Evolutionary conservation across 2,888 invertebrate species (phyloP).

Genomic region (Hirudinaria manillensis): DNA sequence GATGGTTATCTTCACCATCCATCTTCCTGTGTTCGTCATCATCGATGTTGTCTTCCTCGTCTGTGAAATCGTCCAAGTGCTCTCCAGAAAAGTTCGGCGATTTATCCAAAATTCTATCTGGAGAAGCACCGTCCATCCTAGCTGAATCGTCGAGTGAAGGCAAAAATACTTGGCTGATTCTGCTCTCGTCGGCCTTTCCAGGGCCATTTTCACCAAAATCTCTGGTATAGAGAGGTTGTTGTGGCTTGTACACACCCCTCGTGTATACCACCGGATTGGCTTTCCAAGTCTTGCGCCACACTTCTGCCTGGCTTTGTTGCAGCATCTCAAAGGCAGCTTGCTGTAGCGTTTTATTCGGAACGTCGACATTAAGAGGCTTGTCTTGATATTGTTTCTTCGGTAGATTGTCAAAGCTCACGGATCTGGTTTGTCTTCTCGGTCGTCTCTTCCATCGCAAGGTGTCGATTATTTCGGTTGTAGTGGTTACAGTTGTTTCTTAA

Average conservation of each 20-base stretch:
- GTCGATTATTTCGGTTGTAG: slow-evolving; percentile 6
- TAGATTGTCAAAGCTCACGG: slow-evolving; percentile 21
- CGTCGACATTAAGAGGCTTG: slow-evolving; percentile 10
- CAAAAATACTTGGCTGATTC: slow-evolving; percentile 30
- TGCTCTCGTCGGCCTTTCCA: slow-evolving; percentile 27
- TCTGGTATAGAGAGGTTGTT: slow-evolving; percentile 30
- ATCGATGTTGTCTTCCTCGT: slow-evolving; percentile 9
- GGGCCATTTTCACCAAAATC: slow-evolving; percentile 6
- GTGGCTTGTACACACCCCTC: slow-evolving; percentile 30
- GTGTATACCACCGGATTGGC: slow-evolving; percentile 29
- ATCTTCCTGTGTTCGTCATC: neutral
- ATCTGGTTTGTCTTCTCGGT: slow-evolving; percentile 15
- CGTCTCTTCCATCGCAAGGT: slow-evolving; percentile 26
- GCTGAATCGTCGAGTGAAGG: slow-evolving; percentile 25
- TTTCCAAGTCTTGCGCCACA: slow-evolving; percentile 11
- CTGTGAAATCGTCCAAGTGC: slow-evolving; percentile 4
- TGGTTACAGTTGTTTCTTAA: slow-evolving; percentile 14
- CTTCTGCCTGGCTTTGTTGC: slow-evolving; percentile 19
- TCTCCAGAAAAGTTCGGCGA: neutral
- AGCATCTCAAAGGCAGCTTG: slow-evolving; percentile 31
- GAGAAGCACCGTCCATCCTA: slow-evolving; percentile 31
- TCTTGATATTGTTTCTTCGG: slow-evolving; percentile 4
- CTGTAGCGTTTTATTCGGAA: slow-evolving; percentile 28
- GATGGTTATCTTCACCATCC: neutral
- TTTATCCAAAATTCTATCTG: slow-evolving; percentile 33